Conservation (phyloP, 2,113 vertebrate genomes). For the Machaerirhynchus nigripectus region DNA sequence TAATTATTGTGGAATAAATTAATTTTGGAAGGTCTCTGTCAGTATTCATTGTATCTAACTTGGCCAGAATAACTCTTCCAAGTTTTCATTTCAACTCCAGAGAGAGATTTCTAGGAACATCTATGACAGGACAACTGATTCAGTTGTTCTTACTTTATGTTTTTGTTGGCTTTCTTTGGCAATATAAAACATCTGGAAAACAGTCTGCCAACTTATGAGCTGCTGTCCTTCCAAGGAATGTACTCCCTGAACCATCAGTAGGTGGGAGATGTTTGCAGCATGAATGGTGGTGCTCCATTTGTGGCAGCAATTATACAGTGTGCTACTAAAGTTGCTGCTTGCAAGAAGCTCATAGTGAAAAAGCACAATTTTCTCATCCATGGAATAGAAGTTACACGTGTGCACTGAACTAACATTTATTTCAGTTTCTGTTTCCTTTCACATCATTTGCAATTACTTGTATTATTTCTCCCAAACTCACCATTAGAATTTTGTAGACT, state of each 20-base stretch:
- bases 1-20: background rate
- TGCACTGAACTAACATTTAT: background rate
- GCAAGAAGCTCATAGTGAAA: background rate
- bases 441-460: background rate
- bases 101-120: conserved; percentile 57
- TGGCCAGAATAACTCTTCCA: background rate
- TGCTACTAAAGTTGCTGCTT: background rate
- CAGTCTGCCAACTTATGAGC: background rate
- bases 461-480: background rate
- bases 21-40: conserved; percentile 1
- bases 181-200: conserved; percentile 45
- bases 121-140: background rate
- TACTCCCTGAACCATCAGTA: background rate
- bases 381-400: background rate
- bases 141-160: background rate
- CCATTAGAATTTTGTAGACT: background rate
- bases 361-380: background rate
- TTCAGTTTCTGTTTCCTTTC: background rate
- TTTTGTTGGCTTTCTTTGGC: conserved; percentile 31
- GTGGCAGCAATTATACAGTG: background rate
- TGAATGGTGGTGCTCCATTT: background rate
- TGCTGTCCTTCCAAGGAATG: conserved; percentile 12
- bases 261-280: background rate
- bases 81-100: conserved; percentile 24
- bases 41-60: background rate